Evolutionary conservation across 2,888 invertebrate genomes (phyloP).

Genomic region (Morinoia aosen): DNA sequence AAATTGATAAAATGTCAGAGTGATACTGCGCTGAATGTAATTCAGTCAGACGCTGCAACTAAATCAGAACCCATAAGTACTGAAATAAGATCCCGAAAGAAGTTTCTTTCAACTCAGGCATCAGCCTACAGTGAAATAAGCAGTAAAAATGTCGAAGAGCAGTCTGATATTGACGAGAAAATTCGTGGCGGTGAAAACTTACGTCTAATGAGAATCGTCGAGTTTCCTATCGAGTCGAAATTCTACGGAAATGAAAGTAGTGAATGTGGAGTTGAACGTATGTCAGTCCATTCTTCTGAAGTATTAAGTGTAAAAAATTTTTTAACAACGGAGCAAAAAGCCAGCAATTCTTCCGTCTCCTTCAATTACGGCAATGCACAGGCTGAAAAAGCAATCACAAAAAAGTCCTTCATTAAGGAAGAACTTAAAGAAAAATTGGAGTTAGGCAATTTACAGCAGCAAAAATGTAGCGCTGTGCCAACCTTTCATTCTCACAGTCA

Average conservation of each 20-base stretch:
- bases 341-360: not conserved
- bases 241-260: not conserved
- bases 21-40: not conserved
- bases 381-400: not conserved
- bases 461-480: not conserved
- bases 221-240: not conserved
- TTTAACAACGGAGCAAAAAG: not conserved
- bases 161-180: not conserved
- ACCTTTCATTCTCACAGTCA: not conserved
- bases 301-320: not conserved
- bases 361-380: not conserved
- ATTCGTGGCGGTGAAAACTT: not conserved
- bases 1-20: not conserved
- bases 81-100: not conserved
- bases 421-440: not conserved
- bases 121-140: not conserved
- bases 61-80: not conserved
- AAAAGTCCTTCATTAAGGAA: not conserved
- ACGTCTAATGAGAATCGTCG: not conserved
- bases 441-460: not conserved
- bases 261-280: not conserved
- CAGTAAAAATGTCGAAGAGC: not conserved
- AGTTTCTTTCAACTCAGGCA: not conserved
- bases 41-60: not conserved
- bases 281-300: not conserved